Conservation (phyloP, 2,113 vertebrate genomes). For the Mesoclemmys tuberculata region DNA sequence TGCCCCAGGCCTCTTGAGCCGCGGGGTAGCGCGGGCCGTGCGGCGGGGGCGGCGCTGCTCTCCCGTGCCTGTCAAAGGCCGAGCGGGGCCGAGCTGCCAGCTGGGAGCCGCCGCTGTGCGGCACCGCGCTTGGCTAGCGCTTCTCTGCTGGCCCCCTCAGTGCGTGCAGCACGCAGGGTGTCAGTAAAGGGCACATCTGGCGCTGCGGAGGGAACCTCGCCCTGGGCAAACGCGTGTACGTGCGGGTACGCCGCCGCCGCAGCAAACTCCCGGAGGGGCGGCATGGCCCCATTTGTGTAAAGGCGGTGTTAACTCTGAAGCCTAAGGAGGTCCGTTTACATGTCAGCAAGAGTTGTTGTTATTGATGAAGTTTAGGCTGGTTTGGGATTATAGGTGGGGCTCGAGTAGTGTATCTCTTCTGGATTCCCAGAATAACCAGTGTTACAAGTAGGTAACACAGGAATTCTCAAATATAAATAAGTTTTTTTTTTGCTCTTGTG, state of each 20-base stretch:
- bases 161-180: neutral
- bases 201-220: neutral
- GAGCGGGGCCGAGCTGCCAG: neutral
- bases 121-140: neutral
- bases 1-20: too few species aligned
- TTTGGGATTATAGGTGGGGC: neutral
- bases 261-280: neutral
- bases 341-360: neutral
- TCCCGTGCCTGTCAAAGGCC: neutral
- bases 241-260: too few species aligned
- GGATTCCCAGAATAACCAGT: neutral
- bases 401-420: neutral
- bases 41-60: neutral
- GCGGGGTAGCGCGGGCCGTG: too few species aligned
- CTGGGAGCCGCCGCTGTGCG: neutral
- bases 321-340: neutral
- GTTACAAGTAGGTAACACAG: neutral
- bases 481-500: neutral
- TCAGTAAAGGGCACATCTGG: neutral
- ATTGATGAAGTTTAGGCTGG: neutral
- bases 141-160: neutral
- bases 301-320: neutral
- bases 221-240: too few species aligned
- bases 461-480: neutral
- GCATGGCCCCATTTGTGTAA: neutral